A percentile compares a stretch with the other conserved stretches of the same genome.
Evolutionary conservation across 2,888 invertebrate species (phyloP).

Genomic region (Baronia brevicornis): DNA sequence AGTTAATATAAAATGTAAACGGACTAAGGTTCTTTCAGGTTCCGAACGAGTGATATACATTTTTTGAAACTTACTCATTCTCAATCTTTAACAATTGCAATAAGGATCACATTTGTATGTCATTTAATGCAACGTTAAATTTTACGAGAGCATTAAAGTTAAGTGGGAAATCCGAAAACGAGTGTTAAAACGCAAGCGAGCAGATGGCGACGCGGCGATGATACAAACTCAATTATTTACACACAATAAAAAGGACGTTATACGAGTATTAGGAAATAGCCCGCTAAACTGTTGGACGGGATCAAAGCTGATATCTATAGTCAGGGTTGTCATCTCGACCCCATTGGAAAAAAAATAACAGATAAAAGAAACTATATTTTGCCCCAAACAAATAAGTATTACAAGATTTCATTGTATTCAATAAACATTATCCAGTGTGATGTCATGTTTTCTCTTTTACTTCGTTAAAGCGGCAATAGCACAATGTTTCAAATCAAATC

Average conservation of each 20-base stretch:
- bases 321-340: slow-evolving; percentile 19
- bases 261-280: slow-evolving; percentile 67
- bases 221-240: slow-evolving; percentile 75
- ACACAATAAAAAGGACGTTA: slow-evolving; percentile 74
- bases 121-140: slow-evolving; percentile 44
- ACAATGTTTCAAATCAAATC: no score
- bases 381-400: no score
- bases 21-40: slow-evolving; percentile 48
- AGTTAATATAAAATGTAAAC: slow-evolving; percentile 32
- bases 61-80: slow-evolving; percentile 28
- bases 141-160: slow-evolving; percentile 70
- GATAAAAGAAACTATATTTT: no score
- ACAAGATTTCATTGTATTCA: no score
- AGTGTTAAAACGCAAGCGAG: slow-evolving; percentile 58
- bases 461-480: no score
- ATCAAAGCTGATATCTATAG: slow-evolving; percentile 33
- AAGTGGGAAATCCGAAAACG: slow-evolving; percentile 73
- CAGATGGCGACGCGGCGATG: slow-evolving; percentile 65
- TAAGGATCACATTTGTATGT: slow-evolving; percentile 38
- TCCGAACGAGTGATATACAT: slow-evolving; percentile 50
- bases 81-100: slow-evolving; percentile 27
- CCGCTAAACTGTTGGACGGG: slow-evolving; percentile 44
- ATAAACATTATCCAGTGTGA: no score
- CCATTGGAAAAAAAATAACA: no score
- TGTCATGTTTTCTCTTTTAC: no score